Evolutionary conservation across 2,888 invertebrate species (phyloP), one percentile per base, ranked within the genome.

Genomic region (Drosophila lutescens): DNA sequence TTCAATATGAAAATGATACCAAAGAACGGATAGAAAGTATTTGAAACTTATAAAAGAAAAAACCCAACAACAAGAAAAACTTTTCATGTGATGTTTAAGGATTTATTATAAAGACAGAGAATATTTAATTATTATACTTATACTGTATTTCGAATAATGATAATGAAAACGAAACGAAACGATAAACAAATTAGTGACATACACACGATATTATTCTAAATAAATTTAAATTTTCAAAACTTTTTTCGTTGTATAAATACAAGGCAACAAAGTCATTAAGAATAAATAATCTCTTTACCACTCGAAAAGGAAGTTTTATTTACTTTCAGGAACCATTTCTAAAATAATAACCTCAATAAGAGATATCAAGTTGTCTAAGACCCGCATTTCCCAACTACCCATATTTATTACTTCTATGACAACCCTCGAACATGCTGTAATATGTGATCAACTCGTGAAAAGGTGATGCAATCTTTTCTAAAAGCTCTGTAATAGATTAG

Each of bases 1-100:
- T 54, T 54, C 53, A 54, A 60, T 23, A 60, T 54, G 57, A 74
- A 70, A 59, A 58, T 57, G 43, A 71, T 61, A 74, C 62, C 62
- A 67, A 69, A 62, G 55, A 62, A 67, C 23, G 65, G 38, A 55
- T 47, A 40, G 43, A 51, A 55, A 60, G 30, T 46, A 61, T 72
- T 80, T 65, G 49, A 43, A 63, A 75, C 71, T 60, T 57, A 65
- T 43, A 34, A 63, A 53, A 6, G 34, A n/a, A 15, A 12, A 65
- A 76, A 54, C 55, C 62, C 80, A 66, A 76, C 55, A 71, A 72
- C 70, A 69, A 71, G 61, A 70, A 73, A 77, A 86, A 87, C 77
- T 86, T 84, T 85, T 81, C 81, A 89, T 90, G 89, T 90, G 89
- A 90, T 90, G 88, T 90, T 89, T 85, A 86, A 85, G 65, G 66